Base-by-base conservation (phyloP, 2,113 vertebrate species). In the Nycticryphes semicollaris region DNA sequence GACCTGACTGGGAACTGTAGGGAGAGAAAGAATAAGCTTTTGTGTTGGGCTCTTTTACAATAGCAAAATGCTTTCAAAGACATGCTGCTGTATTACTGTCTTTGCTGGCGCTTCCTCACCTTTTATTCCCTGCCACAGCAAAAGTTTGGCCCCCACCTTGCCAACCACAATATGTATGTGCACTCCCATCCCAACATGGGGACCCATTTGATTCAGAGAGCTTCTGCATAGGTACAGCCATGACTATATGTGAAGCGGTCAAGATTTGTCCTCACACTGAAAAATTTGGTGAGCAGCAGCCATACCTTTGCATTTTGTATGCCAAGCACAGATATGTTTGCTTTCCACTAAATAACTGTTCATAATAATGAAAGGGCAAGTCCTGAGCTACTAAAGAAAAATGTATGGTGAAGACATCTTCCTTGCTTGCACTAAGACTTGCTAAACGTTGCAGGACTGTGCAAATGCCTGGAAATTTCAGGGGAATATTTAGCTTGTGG, bases 121-220 rank as follows among this genome's bases (percentile, higher is more conserved):
- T 67, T 82, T 84, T 76, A 66, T 14, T 53, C 8, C 5, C 21
- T 68, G 60, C 12, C 28, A 18, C 20, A 35, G 43, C 7, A 72
- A 67, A 78, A 39, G 48, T 78, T 70, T 57, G 23, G 7, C 43
- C 25, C 5, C 24, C 19, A 7, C 19, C 18, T 76, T 70, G 48
- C 35, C 39, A 75, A 7, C 6, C 16, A 23, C 17, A 45, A 4
- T 15, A 14, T 10, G 5, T 3, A 0, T 9, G 12, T 39, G 6
- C 18, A 47, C 66, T 69, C 4, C 24, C 37, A 24, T 13, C 25
- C 21, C 2, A 1, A 3, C 3, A 1, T 3, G 25, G 41, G 17
- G 22, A n/a, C 35, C 23, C 18, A 16, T n/a, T 54, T 47, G 10
- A 56, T 47, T 68, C 70, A 60, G 31, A 80, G 30, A 76, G 4